Conservation (phyloP, 2,888 invertebrate species). For the Synergus laeviventris region DNA sequence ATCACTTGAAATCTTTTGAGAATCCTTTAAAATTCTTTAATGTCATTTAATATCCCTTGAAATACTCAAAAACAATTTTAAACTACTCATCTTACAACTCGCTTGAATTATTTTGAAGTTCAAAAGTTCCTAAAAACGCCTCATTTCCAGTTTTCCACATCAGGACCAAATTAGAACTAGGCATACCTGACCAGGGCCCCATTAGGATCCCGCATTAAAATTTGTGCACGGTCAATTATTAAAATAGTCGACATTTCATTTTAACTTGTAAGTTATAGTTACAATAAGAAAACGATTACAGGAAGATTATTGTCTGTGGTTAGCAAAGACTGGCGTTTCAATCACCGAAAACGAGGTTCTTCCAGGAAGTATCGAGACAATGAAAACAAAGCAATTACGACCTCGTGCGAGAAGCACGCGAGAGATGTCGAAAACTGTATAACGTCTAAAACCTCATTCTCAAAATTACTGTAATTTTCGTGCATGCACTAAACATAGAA, state of each 20-base stretch:
- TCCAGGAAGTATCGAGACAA: conserved; percentile 42
- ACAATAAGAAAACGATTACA: conserved; percentile 14
- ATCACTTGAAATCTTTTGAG: too few species aligned
- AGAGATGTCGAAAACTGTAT: conserved; percentile 20
- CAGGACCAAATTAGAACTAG: too few species aligned
- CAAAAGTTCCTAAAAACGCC: too few species aligned
- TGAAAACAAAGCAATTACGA: conserved; percentile 27
- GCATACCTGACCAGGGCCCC: too few species aligned
- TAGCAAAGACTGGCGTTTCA: conserved; percentile 56
- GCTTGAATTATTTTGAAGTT: too few species aligned
- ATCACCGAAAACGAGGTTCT: conserved; percentile 56
- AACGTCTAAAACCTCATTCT: conserved; percentile 13
- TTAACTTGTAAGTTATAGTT: conserved; percentile 25
- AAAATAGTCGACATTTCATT: conserved; percentile 31
- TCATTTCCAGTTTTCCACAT: too few species aligned
- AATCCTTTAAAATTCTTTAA: too few species aligned
- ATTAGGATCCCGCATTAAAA: too few species aligned
- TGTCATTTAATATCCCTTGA: too few species aligned
- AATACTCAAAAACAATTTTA: too few species aligned
- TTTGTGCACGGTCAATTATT: conserved; percentile 23
- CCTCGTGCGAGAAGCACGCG: conserved; percentile 34
- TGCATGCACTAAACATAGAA: conserved; percentile 17
- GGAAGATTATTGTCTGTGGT: conserved; percentile 54
- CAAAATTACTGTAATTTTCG: conserved; percentile 41
- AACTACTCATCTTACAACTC: too few species aligned